phyloP scores from a whole-genome alignment of 2,888 invertebrate species.

The Erynnis tages region DNA sequence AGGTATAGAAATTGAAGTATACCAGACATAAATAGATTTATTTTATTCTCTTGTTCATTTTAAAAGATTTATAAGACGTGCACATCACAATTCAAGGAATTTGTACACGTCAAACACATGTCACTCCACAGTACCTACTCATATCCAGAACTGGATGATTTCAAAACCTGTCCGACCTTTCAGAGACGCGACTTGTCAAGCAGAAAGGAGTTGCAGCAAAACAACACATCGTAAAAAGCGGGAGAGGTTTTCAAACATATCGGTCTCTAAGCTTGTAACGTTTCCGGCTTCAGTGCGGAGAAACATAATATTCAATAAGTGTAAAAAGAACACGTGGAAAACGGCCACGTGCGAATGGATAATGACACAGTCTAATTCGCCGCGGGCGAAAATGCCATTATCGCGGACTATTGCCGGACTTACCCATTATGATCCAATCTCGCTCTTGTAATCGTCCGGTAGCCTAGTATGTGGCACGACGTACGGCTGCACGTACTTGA shows the following conservation, averaged over 20 bases:
- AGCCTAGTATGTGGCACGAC: conserved; percentile 58
- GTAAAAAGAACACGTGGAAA: conserved; percentile 32
- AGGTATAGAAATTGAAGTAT: background rate
- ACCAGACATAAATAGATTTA: background rate
- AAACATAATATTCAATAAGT: conserved; percentile 26
- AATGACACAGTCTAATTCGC: conserved; percentile 59
- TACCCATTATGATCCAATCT: conserved; percentile 70
- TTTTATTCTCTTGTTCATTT: background rate
- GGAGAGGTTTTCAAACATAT: conserved; percentile 28
- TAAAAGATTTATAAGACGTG: conserved; percentile 32
- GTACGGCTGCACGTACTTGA: conserved; percentile 64
- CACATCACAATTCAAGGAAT: conserved; percentile 42
- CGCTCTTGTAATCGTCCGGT: conserved; percentile 57
- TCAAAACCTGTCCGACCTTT: conserved; percentile 44
- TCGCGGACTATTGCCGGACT: conserved; percentile 53
- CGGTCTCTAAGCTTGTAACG: conserved; percentile 27
- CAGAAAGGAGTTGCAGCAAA: conserved; percentile 38
- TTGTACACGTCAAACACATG: conserved; percentile 22
- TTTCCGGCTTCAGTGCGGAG: conserved; percentile 32
- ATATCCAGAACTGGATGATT: conserved; percentile 25
- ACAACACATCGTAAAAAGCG: conserved; percentile 38
- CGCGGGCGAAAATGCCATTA: conserved; percentile 44
- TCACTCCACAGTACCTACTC: conserved; percentile 5
- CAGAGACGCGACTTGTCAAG: conserved; percentile 40
- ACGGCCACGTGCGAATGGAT: conserved; percentile 46